Percentiles rank a stretch among this genome's conserved stretches.
Conservation (phyloP, 1,140 invertebrate genomes). For the Brachionus koreanus region DNA sequence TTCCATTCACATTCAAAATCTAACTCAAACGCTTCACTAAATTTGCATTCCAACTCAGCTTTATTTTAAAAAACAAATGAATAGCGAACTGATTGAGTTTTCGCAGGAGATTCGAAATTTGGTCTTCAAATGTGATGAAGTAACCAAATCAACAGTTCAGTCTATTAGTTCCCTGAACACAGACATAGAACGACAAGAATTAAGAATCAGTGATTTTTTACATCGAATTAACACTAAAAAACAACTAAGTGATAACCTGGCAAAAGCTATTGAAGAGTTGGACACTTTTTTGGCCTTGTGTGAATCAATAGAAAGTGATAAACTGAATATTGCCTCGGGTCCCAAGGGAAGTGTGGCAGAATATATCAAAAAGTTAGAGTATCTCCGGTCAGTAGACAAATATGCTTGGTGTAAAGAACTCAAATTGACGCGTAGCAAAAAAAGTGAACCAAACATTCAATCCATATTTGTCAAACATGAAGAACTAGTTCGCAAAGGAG, state of each 20-base stretch:
- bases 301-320: neutral
- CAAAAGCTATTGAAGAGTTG: neutral
- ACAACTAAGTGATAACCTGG: neutral
- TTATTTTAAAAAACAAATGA: constrained; percentile 9
- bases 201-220: neutral
- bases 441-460: neutral
- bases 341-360: neutral
- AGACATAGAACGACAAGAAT: neutral
- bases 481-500: neutral
- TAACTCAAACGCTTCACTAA: constrained; percentile 4
- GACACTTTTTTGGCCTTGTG: neutral
- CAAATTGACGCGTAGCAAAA: neutral
- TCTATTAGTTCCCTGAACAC: neutral
- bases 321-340: neutral
- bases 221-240: neutral
- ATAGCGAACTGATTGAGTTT: constrained; percentile 13
- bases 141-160: neutral
- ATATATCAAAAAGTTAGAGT: constrained; percentile 1
- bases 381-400: neutral
- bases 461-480: neutral
- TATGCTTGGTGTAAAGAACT: neutral
- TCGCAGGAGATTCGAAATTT: neutral
- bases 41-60: constrained; percentile 8
- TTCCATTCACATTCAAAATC: neutral
- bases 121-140: neutral